phyloP scores from a whole-genome alignment of 2,797 vertebrate genomes.

The Aulostomus chinensis region DNA sequence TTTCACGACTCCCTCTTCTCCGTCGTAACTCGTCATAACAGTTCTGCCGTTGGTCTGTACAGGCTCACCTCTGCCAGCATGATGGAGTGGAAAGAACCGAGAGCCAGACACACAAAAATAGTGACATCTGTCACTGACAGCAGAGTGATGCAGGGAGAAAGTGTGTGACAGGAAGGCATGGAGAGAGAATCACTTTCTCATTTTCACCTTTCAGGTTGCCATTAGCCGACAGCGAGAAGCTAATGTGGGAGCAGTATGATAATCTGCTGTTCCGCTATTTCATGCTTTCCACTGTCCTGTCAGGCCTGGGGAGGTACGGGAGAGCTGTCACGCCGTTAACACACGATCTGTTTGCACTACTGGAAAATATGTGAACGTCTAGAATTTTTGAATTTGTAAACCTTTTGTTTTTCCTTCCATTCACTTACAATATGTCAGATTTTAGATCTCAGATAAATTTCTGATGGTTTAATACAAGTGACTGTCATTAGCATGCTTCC shows the following conservation, averaged over 20 bases:
- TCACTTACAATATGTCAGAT: conserved; percentile 14
- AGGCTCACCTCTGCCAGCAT: conserved; percentile 31
- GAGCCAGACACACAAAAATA: conserved; percentile 49
- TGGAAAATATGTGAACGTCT: conserved; percentile 26
- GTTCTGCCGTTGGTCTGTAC: conserved; percentile 22
- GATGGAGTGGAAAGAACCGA: conserved; percentile 31
- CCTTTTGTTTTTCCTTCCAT: conserved; percentile 16
- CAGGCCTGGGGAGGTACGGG: conserved; percentile 59
- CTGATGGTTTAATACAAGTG: no score
- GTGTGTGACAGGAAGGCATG: conserved; percentile 38
- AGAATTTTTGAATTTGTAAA: conserved; percentile 13
- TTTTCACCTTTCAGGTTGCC: conserved; percentile 68
- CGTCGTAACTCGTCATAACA: no score
- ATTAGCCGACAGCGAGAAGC: conserved; percentile 62
- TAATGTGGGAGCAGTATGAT: conserved; percentile 64
- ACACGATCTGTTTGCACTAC: conserved; percentile 11
- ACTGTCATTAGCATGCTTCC: conserved; percentile 12
- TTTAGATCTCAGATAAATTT: conserved; percentile 17
- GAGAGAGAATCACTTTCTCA: conserved; percentile 58
- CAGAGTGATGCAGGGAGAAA: conserved; percentile 52
- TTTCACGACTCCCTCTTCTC: conserved; percentile 44
- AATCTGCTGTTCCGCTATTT: conserved; percentile 54
- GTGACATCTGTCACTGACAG: conserved; percentile 66
- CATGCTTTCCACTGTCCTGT: conserved; percentile 57
- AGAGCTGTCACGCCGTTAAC: conserved; percentile 45